Conservation (phyloP, 2,888 invertebrate genomes). For the Patella pellucida region DNA sequence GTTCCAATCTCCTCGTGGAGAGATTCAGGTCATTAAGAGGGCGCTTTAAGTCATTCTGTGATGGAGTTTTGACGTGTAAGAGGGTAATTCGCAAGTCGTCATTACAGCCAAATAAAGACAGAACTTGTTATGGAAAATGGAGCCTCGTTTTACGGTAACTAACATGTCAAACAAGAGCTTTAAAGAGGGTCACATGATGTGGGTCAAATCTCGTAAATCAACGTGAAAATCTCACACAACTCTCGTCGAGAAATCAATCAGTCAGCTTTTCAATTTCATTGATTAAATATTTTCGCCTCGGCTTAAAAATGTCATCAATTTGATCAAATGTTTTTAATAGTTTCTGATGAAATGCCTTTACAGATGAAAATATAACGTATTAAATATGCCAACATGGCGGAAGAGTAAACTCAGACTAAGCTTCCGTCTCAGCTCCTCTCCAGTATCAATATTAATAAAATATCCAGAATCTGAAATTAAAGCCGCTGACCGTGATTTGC, state of each 20-base stretch:
- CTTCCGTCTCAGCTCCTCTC: too few relatives aligned
- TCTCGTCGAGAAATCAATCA: neutral
- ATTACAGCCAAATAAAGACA: neutral
- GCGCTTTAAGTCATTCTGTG: constrained; percentile 10
- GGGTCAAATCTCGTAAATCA: constrained; percentile 12
- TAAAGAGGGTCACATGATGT: constrained; percentile 9
- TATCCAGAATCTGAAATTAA: too few relatives aligned
- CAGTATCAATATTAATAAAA: too few relatives aligned
- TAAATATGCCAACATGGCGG: too few relatives aligned
- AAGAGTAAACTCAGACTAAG: too few relatives aligned
- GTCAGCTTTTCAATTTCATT: neutral
- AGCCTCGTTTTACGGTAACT: constrained; percentile 1
- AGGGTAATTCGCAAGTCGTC: neutral
- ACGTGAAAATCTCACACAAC: neutral
- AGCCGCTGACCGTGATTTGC: too few relatives aligned
- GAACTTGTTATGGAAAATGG: neutral
- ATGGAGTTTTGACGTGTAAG: constrained; percentile 1
- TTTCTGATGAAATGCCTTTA: too few relatives aligned
- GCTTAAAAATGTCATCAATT: too few relatives aligned
- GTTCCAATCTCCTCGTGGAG: neutral
- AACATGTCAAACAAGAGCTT: constrained; percentile 1
- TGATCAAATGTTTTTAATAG: too few relatives aligned
- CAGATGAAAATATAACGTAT: too few relatives aligned
- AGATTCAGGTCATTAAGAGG: neutral
- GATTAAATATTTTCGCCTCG: constrained; percentile 6